Evolutionary conservation across 2,113 vertebrate species (phyloP).

Genomic region (Rynchops niger): DNA sequence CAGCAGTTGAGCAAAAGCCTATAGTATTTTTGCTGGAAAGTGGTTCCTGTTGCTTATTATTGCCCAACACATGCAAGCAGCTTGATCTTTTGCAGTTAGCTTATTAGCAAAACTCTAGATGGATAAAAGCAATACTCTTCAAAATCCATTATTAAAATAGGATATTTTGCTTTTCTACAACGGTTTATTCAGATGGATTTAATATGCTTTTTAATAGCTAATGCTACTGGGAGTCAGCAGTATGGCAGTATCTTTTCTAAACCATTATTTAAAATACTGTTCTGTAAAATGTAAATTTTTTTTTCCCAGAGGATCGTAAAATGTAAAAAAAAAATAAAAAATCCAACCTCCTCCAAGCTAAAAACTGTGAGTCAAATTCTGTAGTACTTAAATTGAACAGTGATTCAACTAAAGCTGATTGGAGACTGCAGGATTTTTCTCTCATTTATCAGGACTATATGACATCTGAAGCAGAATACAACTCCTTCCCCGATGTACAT

Average conservation of each 20-base stretch:
- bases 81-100: conserved; percentile 39
- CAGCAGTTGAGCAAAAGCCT: conserved; percentile 2
- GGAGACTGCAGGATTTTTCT: conserved; percentile 18
- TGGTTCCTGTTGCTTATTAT: conserved; percentile 41
- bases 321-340: not conserved
- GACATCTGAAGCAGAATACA: not conserved
- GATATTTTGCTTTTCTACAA: conserved; percentile 31
- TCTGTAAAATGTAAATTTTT: conserved; percentile 33
- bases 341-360: conserved; percentile 3
- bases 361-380: conserved; percentile 24
- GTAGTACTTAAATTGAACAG: not conserved
- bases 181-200: conserved; percentile 7
- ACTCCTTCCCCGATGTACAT: not conserved
- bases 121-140: conserved; percentile 47
- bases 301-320: not conserved
- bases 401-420: not conserved
- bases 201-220: conserved; percentile 44
- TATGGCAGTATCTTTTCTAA: conserved; percentile 26
- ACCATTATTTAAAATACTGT: conserved; percentile 53
- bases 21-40: conserved; percentile 25
- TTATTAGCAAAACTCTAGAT: conserved; percentile 17
- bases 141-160: conserved; percentile 41
- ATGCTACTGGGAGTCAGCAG: conserved; percentile 22
- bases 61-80: conserved; percentile 28
- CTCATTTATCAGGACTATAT: not conserved